Evolutionary conservation across 1,140 invertebrate species (phyloP), one percentile per base, ranked within the genome.

Genomic region (Aphis gossypii): DNA sequence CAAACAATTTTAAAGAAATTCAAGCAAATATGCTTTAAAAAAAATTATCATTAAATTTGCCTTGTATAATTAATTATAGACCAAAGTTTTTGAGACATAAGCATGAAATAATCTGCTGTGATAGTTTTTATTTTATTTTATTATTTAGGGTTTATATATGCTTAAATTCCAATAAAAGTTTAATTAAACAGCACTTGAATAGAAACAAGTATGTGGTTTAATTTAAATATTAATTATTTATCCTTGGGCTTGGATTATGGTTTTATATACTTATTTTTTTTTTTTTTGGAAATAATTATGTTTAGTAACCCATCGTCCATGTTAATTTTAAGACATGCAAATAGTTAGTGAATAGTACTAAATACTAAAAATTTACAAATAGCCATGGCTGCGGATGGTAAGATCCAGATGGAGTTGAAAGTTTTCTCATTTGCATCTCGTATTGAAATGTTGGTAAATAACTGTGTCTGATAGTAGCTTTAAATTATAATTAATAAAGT

Each of bases 381-480:
- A 84, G 76, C 91, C 91, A 92, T 30, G 76, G 68, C 76, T 92
- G 91, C 25, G 38, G 48, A 84, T 92, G 91, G 46, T 92, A 84
- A 38, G 91, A 84, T 54, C 76, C 91, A 38, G 91, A 92, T 84
- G 76, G 91, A 41, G 46, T 54, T 51, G 91, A 92, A 76, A 30
- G 46, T 84, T 92, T 92, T 92, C 91, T 76, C 76, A 92, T 84
- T 92, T 54, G 91, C 46, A 92, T 41, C 56, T 92, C 91, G 54
- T 82, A 38, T 82, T 92, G 91, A 54, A 51, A 82, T 92, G 91
- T 83, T n/a, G 91, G 76, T 84, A 54, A 38, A 41, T 38, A 92
- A 83, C 68, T 92, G 76, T 92, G 46, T 48, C 91, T 82, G 46
- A 84, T 48, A 51, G 91, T 54, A 84, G 68, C 91, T 92, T 83